These are phyloP conservation scores for Pseudoatta argentina DNA, from an alignment of 1,140 invertebrate species.

Conservation along the genomic window DNA sequence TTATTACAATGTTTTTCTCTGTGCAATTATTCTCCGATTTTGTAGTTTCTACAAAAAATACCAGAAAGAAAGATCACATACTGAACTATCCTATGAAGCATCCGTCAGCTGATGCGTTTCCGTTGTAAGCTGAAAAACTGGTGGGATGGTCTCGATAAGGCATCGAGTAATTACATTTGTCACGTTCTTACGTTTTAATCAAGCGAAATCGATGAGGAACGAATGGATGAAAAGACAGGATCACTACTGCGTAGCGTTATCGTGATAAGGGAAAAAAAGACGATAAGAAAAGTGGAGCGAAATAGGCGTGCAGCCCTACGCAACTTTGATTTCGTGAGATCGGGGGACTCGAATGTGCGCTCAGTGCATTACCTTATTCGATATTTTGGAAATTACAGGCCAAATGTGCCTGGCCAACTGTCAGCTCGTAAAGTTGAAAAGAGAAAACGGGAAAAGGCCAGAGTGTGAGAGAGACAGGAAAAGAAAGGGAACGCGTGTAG, in stretches of 20 bases:
- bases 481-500: conserved; percentile 34
- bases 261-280: conserved; percentile 63
- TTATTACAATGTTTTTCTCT: conserved; percentile 41
- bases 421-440: conserved; percentile 63
- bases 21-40: conserved; percentile 36
- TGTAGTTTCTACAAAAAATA: conserved; percentile 18
- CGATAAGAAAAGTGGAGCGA: conserved; percentile 68
- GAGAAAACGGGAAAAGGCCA: conserved; percentile 39
- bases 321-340: conserved; percentile 66
- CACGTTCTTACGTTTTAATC: conserved; percentile 65
- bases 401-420: conserved; percentile 80
- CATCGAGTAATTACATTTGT: conserved; percentile 64
- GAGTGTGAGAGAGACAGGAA: conserved; percentile 21
- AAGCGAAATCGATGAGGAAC: conserved; percentile 54
- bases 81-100: conserved; percentile 25
- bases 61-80: conserved; percentile 40
- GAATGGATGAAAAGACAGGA: conserved; percentile 63
- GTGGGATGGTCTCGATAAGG: conserved; percentile 44
- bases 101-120: conserved; percentile 41
- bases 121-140: conserved; percentile 39
- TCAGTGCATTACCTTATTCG: conserved; percentile 68
- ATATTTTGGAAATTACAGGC: conserved; percentile 82
- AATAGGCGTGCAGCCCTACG: conserved; percentile 32
- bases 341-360: conserved; percentile 24
- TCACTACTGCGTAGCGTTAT: conserved; percentile 34